A percentile compares a stretch with the other conserved stretches of the same genome.
Conservation (phyloP, 2,797 vertebrate species). For the Molossus molossus region DNA sequence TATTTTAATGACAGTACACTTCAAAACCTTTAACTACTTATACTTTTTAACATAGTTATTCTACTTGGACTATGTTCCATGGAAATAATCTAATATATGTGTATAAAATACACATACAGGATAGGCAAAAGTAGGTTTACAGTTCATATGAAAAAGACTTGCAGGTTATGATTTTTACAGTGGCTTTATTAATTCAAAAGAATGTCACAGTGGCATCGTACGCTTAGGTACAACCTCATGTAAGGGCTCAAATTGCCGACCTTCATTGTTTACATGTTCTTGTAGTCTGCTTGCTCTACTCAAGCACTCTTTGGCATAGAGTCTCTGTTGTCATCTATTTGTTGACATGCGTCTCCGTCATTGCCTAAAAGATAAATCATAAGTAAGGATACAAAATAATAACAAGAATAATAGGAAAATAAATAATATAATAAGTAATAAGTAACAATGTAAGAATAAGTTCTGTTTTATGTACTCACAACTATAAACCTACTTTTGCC, state of each 20-base stretch:
- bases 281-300: not conserved
- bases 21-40: constrained; percentile 63
- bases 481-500: not conserved
- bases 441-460: not conserved
- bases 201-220: not conserved
- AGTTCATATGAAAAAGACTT: not conserved
- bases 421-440: not conserved
- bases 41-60: constrained; percentile 20
- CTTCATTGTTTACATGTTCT: not conserved
- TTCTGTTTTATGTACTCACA: not conserved
- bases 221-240: not conserved
- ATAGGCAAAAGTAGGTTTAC: not conserved
- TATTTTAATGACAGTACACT: constrained; percentile 49
- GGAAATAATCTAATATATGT: constrained; percentile 44
- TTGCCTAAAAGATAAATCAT: not conserved
- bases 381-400: not conserved
- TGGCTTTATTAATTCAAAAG: not conserved
- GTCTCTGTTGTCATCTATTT: not conserved
- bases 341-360: not conserved
- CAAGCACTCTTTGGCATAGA: not conserved
- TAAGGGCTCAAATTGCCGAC: not conserved
- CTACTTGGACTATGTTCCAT: not conserved
- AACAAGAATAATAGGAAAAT: not conserved
- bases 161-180: not conserved
- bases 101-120: not conserved